Conservation (phyloP, 2,888 invertebrate genomes). For the Coelopa pilipes region DNA sequence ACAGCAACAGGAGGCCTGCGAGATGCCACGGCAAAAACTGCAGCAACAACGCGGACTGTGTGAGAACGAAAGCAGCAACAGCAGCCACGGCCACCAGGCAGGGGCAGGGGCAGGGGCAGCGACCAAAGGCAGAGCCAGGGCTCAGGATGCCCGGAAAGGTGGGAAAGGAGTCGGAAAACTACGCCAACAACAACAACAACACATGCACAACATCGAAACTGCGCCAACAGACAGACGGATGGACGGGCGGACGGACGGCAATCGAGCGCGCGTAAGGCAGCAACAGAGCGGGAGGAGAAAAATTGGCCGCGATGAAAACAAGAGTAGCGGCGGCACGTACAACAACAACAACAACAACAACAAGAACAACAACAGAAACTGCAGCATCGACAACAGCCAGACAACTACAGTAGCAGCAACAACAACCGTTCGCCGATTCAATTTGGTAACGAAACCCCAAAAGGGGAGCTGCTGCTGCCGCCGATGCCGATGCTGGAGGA, state of each 20-base stretch:
- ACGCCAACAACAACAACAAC: slow-evolving; percentile 16
- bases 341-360: no score
- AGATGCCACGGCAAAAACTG: slow-evolving; percentile 9
- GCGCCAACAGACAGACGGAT: no score
- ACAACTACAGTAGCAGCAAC: no score
- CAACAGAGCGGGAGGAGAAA: not conserved
- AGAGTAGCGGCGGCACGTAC: not conserved
- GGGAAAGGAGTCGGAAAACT: not conserved
- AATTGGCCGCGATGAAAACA: not conserved
- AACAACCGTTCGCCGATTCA: slow-evolving; percentile 32
- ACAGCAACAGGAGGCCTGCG: slow-evolving; percentile 16
- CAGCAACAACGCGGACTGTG: slow-evolving; percentile 22
- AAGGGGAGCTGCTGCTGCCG: slow-evolving; percentile 15
- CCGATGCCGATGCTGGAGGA: slow-evolving; percentile 6
- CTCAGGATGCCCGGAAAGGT: no score
- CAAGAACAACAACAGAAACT: no score
- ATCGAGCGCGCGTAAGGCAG: not conserved
- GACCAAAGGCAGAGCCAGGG: no score
- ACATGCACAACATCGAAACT: no score
- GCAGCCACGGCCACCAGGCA: not conserved
- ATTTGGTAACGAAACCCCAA: slow-evolving; percentile 26
- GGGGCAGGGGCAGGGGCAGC: not conserved
- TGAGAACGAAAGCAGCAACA: slow-evolving; percentile 4
- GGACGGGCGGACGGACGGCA: not conserved
- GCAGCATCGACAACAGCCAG: slow-evolving; percentile 17